phyloP scores from a whole-genome alignment of 2,113 vertebrate genomes.

The Coreoperca whiteheadi region DNA sequence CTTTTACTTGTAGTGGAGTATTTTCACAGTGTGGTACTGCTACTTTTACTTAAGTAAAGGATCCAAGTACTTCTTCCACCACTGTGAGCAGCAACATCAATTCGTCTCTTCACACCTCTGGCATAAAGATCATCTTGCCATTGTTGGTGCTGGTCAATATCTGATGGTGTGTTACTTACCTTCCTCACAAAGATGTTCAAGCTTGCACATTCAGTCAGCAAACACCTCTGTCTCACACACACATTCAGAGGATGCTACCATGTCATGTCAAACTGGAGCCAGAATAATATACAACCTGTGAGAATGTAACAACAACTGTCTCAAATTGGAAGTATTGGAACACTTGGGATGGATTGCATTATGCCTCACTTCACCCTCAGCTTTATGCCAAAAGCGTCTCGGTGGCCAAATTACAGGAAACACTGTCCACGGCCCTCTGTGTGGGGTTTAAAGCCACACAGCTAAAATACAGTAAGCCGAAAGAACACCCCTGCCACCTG shows the following conservation, averaged over 20 bases:
- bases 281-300: background rate
- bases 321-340: too few relatives aligned
- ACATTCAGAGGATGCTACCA: background rate
- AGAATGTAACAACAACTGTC: background rate
- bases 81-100: background rate
- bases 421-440: background rate
- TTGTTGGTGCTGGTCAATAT: background rate
- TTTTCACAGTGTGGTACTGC: background rate
- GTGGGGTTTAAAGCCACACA: conserved; percentile 9
- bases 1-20: background rate
- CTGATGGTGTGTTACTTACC: background rate
- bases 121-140: too few relatives aligned
- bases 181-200: background rate
- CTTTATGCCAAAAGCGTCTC: too few relatives aligned
- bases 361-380: too few relatives aligned
- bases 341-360: too few relatives aligned
- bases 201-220: background rate
- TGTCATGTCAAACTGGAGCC: background rate
- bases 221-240: background rate
- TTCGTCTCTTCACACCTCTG: background rate
- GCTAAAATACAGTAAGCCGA: background rate
- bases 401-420: conserved; percentile 22
- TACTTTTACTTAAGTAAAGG: background rate
- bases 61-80: background rate
- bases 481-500: conserved; percentile 10